Evolutionary conservation across 2,797 vertebrate species (phyloP), one percentile per base, ranked within the genome.

Genomic region (Hypotaenidia philippensis): DNA sequence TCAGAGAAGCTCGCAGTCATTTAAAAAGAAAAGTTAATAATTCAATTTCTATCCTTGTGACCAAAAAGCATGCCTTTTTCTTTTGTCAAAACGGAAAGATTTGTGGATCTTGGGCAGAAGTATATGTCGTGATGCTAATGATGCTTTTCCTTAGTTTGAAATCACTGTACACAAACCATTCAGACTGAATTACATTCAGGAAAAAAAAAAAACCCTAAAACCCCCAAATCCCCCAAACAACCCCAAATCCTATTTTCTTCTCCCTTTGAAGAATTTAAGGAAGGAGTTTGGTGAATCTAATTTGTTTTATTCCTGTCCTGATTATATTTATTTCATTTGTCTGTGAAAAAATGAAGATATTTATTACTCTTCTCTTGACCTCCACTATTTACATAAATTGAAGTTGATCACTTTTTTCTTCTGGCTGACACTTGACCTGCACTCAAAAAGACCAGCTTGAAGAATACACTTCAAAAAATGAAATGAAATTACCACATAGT

Each of bases 21-120:
- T 96, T 94, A 88, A 34, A 81, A 91, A 89, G 83, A 95, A 96
- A 96, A 96, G 72, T 97, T 83, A 44, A 18, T 44, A 96, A 87
- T 97, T 96, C 90, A 76, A 93, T 87, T 95, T 95, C 83, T 75
- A n/a, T 63, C 63, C 38, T 76, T 94, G 50, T 94, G 78, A 93
- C 72, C 90, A 85, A 83, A 88, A 81, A 91, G 9, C 76, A 71
- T 94, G 80, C 61, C 72, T 82, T 92, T 89, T 81, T 76, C 72
- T 86, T 91, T 75, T 94, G 63, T 92, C 91, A 96, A 49, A 94
- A 56, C 45, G 77, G 84, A 64, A 88, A 90, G 45, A 90, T 57
- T 69, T 83, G 64, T 38, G 80, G 80, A 93, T 76, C 77, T 77
- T 93, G 76, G 60, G 16, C 88, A 83, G 38, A 95, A 83, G 34